These are phyloP conservation scores for Caretta caretta DNA, from an alignment of 2,113 vertebrate genomes.

Conservation along the genomic window DNA sequence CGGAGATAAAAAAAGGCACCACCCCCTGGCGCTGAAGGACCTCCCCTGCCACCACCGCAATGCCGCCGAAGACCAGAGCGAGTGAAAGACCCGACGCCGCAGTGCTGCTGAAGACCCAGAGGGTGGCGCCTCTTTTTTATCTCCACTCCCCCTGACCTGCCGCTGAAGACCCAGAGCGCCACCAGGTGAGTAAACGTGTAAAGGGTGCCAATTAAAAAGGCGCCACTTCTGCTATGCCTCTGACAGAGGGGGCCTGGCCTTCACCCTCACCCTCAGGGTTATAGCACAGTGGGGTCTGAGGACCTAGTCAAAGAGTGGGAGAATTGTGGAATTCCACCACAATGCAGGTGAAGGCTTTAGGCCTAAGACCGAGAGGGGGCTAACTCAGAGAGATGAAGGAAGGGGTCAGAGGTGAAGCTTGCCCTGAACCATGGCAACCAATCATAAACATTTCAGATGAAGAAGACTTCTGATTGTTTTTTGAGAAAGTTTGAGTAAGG, in stretches of 20 bases:
- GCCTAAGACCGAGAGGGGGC: neutral
- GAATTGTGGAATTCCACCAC: neutral
- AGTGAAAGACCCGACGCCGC: too few relatives aligned
- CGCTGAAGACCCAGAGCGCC: too few relatives aligned
- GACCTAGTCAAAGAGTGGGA: neutral
- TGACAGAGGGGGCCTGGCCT: neutral
- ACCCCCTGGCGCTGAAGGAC: too few relatives aligned
- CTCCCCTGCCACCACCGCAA: too few relatives aligned
- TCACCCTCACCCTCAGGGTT: neutral
- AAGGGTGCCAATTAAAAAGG: too few relatives aligned
- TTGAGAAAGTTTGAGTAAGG: neutral
- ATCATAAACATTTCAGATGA: neutral
- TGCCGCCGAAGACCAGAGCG: too few relatives aligned
- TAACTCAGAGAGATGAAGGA: neutral
- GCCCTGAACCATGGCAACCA: neutral
- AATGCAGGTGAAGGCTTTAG: neutral
- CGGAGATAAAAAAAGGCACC: too few relatives aligned
- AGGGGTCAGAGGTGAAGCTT: neutral
- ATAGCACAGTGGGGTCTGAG: neutral
- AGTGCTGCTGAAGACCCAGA: too few relatives aligned
- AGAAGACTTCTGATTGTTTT: neutral
- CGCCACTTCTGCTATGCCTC: too few relatives aligned
- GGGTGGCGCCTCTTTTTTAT: too few relatives aligned
- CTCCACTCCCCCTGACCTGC: too few relatives aligned
- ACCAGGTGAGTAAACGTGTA: too few relatives aligned